Evolutionary conservation across 1,140 invertebrate genomes (phyloP).

Genomic region (Cephus cinctus): DNA sequence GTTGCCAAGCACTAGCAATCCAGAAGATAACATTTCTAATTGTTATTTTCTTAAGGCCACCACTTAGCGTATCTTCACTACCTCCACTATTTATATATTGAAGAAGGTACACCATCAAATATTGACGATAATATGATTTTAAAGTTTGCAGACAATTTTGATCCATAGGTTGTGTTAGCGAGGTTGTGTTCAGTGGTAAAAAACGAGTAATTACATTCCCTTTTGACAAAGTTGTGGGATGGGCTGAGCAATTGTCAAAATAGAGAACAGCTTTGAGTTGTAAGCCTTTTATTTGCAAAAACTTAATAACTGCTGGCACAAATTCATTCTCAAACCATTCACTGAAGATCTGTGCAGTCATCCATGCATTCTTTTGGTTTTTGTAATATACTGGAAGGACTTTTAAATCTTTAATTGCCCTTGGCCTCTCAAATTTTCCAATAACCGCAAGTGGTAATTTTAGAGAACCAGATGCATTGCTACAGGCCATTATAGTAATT

Average conservation of each 20-base stretch:
- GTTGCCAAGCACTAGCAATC: constrained; percentile 1
- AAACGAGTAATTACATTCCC: constrained; percentile 15
- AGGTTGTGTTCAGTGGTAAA: constrained; percentile 21
- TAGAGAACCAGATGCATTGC: constrained; percentile 28
- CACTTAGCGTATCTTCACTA: too few species aligned
- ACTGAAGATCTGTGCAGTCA: constrained; percentile 33
- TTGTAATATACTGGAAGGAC: constrained; percentile 32
- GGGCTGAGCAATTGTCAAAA: constrained; percentile 40
- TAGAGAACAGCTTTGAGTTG: constrained; percentile 42
- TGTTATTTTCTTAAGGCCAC: neutral
- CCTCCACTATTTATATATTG: neutral
- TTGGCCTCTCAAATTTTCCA: constrained; percentile 33
- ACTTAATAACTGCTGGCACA: constrained; percentile 29
- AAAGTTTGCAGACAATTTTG: constrained; percentile 13
- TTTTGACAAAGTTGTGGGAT: constrained; percentile 18
- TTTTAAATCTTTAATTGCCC: constrained; percentile 30
- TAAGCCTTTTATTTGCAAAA: constrained; percentile 31
- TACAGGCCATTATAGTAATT: constrained; percentile 27
- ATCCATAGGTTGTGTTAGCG: constrained; percentile 16
- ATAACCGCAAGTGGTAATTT: constrained; percentile 32
- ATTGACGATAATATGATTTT: constrained; percentile 7
- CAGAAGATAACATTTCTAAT: constrained; percentile 5
- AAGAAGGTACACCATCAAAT: neutral
- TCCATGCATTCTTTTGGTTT: constrained; percentile 41
- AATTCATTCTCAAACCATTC: constrained; percentile 42